These are phyloP conservation scores for Ceryle rudis DNA, from an alignment of 2,797 vertebrate genomes.

Conservation along the genomic window DNA sequence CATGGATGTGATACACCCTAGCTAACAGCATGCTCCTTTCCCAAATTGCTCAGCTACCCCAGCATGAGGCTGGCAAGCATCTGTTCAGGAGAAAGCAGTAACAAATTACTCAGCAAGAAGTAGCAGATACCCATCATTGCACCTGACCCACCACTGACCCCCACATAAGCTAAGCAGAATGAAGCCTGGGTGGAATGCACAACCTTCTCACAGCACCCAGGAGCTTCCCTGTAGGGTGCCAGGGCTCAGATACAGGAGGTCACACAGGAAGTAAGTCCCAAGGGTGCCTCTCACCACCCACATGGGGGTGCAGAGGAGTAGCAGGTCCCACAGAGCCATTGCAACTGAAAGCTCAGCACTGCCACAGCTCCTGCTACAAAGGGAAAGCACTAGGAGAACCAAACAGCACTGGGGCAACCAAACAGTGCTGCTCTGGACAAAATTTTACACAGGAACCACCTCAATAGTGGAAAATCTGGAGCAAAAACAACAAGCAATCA, in stretches of 20 bases:
- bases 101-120: background rate
- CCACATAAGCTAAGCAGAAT: too few species aligned
- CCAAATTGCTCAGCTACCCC: background rate
- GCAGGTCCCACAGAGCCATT: background rate
- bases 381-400: background rate
- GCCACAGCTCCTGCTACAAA: background rate
- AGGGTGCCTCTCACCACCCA: background rate
- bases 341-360: background rate
- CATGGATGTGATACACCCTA: background rate
- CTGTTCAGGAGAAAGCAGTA: background rate
- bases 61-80: background rate
- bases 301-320: background rate
- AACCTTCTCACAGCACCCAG: background rate
- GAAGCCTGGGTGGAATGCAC: background rate
- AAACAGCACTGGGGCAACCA: background rate
- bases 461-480: rapidly evolving
- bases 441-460: rapidly evolving
- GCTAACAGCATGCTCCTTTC: background rate
- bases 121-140: background rate
- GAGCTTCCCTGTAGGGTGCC: rapidly evolving
- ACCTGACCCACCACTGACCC: background rate
- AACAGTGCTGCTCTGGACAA: background rate
- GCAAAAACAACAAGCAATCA: background rate
- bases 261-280: rapidly evolving
- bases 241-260: background rate